Conservation (phyloP, 1,140 invertebrate species). For the Pectinophora gossypiella region DNA sequence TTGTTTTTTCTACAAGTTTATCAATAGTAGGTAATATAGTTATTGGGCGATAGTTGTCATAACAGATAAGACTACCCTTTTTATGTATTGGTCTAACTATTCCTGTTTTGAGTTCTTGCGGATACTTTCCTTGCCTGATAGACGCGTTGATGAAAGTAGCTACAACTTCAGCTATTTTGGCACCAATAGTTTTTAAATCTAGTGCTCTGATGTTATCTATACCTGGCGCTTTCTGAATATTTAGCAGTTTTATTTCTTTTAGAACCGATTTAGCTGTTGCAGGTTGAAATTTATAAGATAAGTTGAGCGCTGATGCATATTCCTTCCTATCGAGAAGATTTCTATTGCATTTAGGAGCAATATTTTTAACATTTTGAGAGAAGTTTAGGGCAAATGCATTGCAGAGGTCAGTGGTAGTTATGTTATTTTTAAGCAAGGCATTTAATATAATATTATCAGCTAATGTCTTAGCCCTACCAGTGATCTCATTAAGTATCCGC, state of each 20-base stretch:
- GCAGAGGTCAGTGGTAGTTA: neutral
- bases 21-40: neutral
- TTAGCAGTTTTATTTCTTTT: neutral
- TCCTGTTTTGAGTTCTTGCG: neutral
- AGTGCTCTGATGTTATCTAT: neutral
- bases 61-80: neutral
- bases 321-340: neutral
- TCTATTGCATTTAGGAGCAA: neutral
- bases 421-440: slow-evolving; percentile 3
- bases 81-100: slow-evolving; percentile 3
- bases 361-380: neutral
- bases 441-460: slow-evolving; percentile 9
- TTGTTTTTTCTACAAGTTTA: neutral
- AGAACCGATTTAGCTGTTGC: neutral
- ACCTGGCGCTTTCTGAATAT: neutral
- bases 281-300: neutral
- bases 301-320: neutral
- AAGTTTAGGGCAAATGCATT: slow-evolving; percentile 10
- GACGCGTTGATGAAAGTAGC: neutral
- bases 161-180: neutral
- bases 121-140: neutral
- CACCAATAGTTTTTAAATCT: neutral
- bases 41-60: slow-evolving; percentile 5
- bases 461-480: slow-evolving; percentile 6
- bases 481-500: slow-evolving; percentile 10